Conservation (phyloP, 1,140 invertebrate genomes). For the Zophobas morio region DNA sequence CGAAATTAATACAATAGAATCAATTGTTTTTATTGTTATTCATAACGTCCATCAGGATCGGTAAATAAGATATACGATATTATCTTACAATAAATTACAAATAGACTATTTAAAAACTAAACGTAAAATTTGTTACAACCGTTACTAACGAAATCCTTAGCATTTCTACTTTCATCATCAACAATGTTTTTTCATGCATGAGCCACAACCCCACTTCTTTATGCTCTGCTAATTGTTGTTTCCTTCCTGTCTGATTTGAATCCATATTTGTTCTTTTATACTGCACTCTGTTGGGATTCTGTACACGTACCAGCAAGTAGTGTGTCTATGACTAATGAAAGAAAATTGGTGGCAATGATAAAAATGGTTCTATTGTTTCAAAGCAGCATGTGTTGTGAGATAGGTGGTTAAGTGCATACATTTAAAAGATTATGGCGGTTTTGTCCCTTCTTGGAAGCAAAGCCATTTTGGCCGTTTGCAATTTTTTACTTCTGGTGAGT, state of each 20-base stretch:
- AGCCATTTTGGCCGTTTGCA: constrained; percentile 59
- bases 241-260: constrained; percentile 63
- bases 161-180: constrained; percentile 43
- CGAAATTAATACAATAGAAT: no score
- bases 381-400: constrained; percentile 18
- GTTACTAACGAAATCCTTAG: constrained; percentile 9
- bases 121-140: background rate
- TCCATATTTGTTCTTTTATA: constrained; percentile 41
- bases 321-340: constrained; percentile 46
- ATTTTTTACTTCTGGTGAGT: constrained; percentile 61
- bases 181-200: constrained; percentile 36
- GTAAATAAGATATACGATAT: no score
- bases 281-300: constrained; percentile 33
- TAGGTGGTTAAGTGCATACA: constrained; percentile 6
- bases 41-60: no score
- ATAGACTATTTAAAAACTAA: no score
- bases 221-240: constrained; percentile 64
- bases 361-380: constrained; percentile 7
- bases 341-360: constrained; percentile 33
- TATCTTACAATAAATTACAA: no score
- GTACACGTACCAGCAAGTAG: constrained; percentile 29
- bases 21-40: no score
- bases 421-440: constrained; percentile 55
- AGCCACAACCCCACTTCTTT: constrained; percentile 54
- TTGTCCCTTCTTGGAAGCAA: constrained; percentile 62